A percentile compares a stretch with the other conserved stretches of the same genome.
Evolutionary conservation across 1,140 invertebrate species (phyloP).

Genomic region (Drosophila santomea): DNA sequence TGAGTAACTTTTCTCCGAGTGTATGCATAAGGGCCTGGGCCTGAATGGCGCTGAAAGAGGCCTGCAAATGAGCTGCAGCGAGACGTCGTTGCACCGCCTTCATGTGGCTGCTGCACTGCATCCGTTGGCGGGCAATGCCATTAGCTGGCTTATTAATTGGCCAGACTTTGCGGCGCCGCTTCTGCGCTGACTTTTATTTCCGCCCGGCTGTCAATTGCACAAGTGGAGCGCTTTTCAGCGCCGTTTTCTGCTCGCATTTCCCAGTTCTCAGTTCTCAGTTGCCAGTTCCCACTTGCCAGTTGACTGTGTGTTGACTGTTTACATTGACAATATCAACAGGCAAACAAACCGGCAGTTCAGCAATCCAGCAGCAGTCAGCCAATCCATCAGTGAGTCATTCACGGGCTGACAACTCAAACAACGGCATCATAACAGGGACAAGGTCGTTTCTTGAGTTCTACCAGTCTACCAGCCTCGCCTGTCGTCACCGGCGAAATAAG

Average conservation of each 20-base stretch:
- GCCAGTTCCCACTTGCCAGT: background rate
- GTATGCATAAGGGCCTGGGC: background rate
- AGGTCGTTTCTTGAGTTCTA: constrained; percentile 42
- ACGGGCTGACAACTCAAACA: constrained; percentile 74
- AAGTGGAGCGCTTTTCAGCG: constrained; percentile 25
- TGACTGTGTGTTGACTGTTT: constrained; percentile 19
- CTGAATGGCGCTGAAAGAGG: constrained; percentile 29
- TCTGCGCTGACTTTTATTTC: constrained; percentile 60
- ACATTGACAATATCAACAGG: constrained; percentile 62
- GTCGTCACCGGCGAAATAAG: constrained; percentile 38
- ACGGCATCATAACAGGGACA: constrained; percentile 67
- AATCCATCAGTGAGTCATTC: constrained; percentile 75
- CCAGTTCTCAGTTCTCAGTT: background rate
- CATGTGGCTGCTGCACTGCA: constrained; percentile 31
- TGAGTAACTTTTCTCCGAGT: background rate
- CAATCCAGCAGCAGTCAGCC: constrained; percentile 17
- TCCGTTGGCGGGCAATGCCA: constrained; percentile 61
- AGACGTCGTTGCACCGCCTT: constrained; percentile 6
- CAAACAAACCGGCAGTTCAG: constrained; percentile 6
- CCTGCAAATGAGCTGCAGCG: constrained; percentile 51
- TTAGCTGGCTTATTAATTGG: constrained; percentile 75
- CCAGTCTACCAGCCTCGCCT: background rate
- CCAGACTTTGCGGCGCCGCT: constrained; percentile 35
- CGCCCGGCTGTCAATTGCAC: constrained; percentile 47
- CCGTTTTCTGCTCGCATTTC: background rate